Conservation (phyloP, 2,797 vertebrate species). For the Masticophis lateralis region DNA sequence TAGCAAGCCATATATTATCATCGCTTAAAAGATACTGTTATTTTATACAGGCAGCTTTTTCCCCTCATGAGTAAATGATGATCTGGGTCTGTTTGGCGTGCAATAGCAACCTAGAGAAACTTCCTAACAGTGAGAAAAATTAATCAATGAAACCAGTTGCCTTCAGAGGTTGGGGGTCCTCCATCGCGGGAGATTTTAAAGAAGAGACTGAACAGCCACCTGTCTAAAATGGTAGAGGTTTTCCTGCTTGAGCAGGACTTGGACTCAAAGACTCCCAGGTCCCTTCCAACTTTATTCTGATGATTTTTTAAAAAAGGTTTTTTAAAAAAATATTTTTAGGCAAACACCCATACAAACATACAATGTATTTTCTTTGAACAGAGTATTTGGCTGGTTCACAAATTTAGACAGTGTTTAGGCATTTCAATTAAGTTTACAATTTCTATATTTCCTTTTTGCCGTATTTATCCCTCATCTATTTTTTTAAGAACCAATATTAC, state of each 20-base stretch:
- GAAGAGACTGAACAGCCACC: background rate
- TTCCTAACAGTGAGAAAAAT: background rate
- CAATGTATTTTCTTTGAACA: too few relatives aligned
- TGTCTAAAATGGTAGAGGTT: background rate
- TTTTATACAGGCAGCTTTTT: slow-evolving; percentile 55
- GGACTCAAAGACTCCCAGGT: background rate
- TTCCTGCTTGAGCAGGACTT: background rate
- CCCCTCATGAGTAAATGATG: slow-evolving; percentile 46
- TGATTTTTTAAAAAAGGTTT: too few relatives aligned
- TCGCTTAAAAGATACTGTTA: slow-evolving; percentile 59
- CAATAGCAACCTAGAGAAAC: background rate
- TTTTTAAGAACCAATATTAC: too few relatives aligned
- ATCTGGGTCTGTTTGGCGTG: slow-evolving; percentile 35
- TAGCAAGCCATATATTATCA: slow-evolving; percentile 52
- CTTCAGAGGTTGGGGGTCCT: background rate
- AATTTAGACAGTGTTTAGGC: too few relatives aligned
- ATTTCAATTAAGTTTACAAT: too few relatives aligned
- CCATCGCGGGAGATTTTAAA: background rate
- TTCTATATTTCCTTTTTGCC: too few relatives aligned
- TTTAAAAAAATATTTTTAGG: too few relatives aligned
- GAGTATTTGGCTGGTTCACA: too few relatives aligned
- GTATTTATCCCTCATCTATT: too few relatives aligned
- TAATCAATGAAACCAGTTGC: background rate
- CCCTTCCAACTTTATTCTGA: background rate
- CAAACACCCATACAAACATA: too few relatives aligned